Evolutionary conservation across 2,113 vertebrate genomes (phyloP).

Genomic region (Axis porcinus): DNA sequence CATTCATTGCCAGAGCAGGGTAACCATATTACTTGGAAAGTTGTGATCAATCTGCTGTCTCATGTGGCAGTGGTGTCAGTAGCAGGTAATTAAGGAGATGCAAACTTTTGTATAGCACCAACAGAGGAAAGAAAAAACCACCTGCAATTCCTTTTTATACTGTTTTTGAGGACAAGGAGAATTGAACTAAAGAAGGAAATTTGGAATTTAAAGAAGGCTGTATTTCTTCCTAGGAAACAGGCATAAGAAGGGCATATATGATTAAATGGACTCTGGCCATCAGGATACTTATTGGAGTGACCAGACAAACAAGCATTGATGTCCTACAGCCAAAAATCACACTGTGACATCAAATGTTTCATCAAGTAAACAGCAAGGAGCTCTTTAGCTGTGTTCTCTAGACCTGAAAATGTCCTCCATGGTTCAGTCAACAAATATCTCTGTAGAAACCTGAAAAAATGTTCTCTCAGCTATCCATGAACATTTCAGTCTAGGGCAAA

Average conservation of each 20-base stretch:
- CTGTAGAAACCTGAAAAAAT: neutral
- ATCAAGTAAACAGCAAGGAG: slow-evolving; percentile 29
- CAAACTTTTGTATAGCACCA: neutral
- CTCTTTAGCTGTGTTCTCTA: neutral
- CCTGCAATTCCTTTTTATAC: neutral
- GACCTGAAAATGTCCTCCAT: slow-evolving; percentile 8
- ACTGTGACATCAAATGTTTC: slow-evolving; percentile 6
- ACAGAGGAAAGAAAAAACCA: neutral
- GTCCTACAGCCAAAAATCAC: slow-evolving; percentile 1
- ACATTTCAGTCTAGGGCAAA: neutral
- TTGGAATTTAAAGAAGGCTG: neutral
- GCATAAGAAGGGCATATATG: neutral
- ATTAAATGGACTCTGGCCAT: neutral
- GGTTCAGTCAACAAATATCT: slow-evolving; percentile 9
- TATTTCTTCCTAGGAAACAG: slow-evolving; percentile 17
- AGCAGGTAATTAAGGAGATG: neutral
- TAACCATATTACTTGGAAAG: neutral
- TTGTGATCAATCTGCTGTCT: neutral
- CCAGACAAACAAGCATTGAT: neutral
- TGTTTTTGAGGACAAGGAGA: neutral
- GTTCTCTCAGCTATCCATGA: neutral
- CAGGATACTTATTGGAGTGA: neutral
- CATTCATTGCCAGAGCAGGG: neutral
- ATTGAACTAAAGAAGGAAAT: neutral
- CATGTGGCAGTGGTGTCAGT: neutral